Conservation (phyloP, 2,113 vertebrate genomes). For the Melanotaenia duboulayi region DNA sequence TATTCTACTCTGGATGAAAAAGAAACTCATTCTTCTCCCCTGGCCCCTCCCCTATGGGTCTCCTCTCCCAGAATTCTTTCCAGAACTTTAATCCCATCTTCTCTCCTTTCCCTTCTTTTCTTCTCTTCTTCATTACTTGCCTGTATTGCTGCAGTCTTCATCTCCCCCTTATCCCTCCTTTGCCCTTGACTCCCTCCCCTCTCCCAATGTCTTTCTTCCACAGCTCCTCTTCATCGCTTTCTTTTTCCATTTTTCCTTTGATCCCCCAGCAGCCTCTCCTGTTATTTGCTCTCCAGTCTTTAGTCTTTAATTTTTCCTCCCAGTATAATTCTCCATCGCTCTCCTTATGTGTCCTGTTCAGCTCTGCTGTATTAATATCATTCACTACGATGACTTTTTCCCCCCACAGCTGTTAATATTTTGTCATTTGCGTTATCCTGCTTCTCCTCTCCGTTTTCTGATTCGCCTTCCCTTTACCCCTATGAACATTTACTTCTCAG, state of each 20-base stretch:
- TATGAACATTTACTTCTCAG: constrained; percentile 29
- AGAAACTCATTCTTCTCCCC: constrained; percentile 50
- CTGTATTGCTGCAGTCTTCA: constrained; percentile 53
- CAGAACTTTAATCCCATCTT: constrained; percentile 64
- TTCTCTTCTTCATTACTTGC: constrained; percentile 47
- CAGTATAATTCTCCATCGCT: constrained; percentile 6
- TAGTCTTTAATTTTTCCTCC: constrained; percentile 9
- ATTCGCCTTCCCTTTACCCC: not conserved
- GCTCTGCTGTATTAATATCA: constrained; percentile 2
- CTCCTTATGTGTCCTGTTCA: not conserved
- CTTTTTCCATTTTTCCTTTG: constrained; percentile 37
- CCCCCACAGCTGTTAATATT: not conserved
- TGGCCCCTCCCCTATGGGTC: constrained; percentile 39
- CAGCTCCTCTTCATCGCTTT: constrained; percentile 22
- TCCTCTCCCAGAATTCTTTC: constrained; percentile 42
- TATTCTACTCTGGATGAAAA: constrained; percentile 68
- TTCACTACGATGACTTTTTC: constrained; percentile 6
- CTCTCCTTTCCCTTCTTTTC: constrained; percentile 29
- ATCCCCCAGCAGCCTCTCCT: constrained; percentile 33
- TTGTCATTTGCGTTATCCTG: not conserved
- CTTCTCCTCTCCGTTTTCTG: constrained; percentile 5
- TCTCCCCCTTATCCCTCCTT: constrained; percentile 49
- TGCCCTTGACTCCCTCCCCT: constrained; percentile 50
- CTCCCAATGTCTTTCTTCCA: constrained; percentile 30
- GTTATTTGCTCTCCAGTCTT: constrained; percentile 28